Evolutionary conservation across 2,797 vertebrate genomes (phyloP), one percentile per base, ranked within the genome.

Genomic region (Phalanger gymnotis): DNA sequence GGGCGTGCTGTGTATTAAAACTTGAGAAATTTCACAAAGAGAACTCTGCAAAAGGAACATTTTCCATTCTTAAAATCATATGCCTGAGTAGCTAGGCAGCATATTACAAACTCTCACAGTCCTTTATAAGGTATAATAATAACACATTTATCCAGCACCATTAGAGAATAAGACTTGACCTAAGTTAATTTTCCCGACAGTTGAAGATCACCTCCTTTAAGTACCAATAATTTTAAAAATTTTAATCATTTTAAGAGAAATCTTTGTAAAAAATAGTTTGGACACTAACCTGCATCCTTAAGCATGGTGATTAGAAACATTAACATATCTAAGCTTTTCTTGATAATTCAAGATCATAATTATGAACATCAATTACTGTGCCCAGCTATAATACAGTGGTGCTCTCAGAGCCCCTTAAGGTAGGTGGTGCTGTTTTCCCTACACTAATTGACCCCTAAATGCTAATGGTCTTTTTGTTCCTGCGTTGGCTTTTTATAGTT

Each of bases 21-120:
- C 95, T 92, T 93, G 93, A 56, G 93, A 54, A 81, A 92, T 91
- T 93, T 51, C 34, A 51, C 96, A 97, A 97, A 97, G 92, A 95
- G 95, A 97, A 93, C 47, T 66, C 53, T 96, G 94, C 30, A 94
- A 66, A 19, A 95, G 90, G 97, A 95, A 96, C 91, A 95, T 97
- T 92, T 51, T 89, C 28, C 91, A 31, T 92, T 93, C 53, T 92
- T 28, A 54, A 22, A 27, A 91, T 53, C 2, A 90, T 0, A 7
- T 27, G 5, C 11, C 12, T 27, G n/a, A 9, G 27, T 47, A 2
- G 27, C 27, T 34, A 90, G 0, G 0, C 19, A 93, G 92, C 92
- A 73, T 22, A n/a, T 53, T 22, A 54, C 4, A 90, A 54, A 54
- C 13, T 34, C 28, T 31, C 13, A 5, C 52, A 19, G 40, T 87